These are phyloP conservation scores for Drosophila pseudoananassae DNA, from an alignment of 1,140 invertebrate species.

Conservation along the genomic window DNA sequence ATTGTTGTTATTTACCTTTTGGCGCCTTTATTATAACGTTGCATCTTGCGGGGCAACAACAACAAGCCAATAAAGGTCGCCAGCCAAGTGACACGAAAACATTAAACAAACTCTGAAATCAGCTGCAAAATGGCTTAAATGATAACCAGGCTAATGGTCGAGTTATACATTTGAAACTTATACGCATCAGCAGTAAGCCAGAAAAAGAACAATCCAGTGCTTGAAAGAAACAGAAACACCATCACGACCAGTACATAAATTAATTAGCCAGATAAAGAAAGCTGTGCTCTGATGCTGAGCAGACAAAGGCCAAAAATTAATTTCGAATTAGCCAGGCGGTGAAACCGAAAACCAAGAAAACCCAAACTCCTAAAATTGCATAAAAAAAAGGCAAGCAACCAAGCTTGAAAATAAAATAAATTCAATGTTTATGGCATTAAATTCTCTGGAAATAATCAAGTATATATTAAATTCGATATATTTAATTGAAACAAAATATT, in stretches of 20 bases:
- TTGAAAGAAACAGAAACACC: not conserved
- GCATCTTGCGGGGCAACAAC: conserved; percentile 48
- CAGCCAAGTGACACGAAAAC: conserved; percentile 31
- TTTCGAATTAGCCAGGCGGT: conserved; percentile 68
- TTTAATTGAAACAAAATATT: not conserved
- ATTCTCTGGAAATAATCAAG: not conserved
- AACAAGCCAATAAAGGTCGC: conserved; percentile 21
- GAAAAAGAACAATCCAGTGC: not conserved
- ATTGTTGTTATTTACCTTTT: conserved; percentile 77
- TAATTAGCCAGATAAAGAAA: conserved; percentile 71
- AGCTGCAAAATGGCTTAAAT: conserved; percentile 15
- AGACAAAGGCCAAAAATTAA: conserved; percentile 71
- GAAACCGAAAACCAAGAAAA: conserved; percentile 49
- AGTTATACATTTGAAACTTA: conserved; percentile 79
- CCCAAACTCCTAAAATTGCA: conserved; percentile 22
- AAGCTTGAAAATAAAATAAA: conserved; percentile 9
- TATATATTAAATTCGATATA: not conserved
- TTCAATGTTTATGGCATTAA: conserved; percentile 5
- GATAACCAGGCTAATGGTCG: conserved; percentile 54
- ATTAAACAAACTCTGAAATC: conserved; percentile 9
- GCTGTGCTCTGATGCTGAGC: conserved; percentile 20
- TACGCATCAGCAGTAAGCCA: conserved; percentile 50
- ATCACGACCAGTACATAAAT: conserved; percentile 60
- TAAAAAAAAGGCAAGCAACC: conserved; percentile 2
- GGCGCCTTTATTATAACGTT: conserved; percentile 75